Conservation (phyloP, 2,113 vertebrate species). For the Aramus guarauna region DNA sequence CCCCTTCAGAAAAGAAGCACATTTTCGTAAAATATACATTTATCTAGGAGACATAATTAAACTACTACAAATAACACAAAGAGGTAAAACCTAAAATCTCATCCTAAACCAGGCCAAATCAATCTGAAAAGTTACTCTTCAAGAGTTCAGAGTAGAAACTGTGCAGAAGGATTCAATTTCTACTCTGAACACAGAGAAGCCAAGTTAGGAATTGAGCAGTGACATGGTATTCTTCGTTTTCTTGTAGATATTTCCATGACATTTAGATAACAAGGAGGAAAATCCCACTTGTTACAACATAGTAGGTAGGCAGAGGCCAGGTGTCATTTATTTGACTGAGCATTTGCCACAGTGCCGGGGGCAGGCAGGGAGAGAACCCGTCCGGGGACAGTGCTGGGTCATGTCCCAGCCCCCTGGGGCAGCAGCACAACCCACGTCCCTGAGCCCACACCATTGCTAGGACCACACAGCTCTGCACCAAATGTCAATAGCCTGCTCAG, state of each 20-base stretch:
- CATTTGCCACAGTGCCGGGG: not conserved
- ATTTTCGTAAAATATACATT: not conserved
- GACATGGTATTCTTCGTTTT: not conserved
- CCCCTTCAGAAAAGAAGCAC: conserved; percentile 68
- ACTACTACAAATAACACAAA: not conserved
- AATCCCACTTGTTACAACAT: not conserved
- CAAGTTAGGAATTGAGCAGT: not conserved
- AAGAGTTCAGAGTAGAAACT: not conserved
- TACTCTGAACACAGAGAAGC: not conserved
- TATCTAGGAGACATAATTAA: not conserved
- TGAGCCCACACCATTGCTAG: fast-evolving
- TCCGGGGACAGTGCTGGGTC: not conserved
- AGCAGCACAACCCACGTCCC: not conserved
- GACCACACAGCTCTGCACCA: not conserved
- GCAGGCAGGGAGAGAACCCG: not conserved
- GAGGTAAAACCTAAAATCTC: not conserved
- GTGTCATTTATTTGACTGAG: not conserved
- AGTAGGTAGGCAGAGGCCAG: not conserved
- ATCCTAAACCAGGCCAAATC: not conserved
- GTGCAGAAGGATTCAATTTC: not conserved
- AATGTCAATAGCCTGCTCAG: not conserved
- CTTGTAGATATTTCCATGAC: not conserved
- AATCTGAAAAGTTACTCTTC: not conserved
- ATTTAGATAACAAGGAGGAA: not conserved
- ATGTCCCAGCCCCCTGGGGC: not conserved